Base-by-base conservation (phyloP, 2,888 invertebrate genomes). In the Baronia brevicornis region DNA sequence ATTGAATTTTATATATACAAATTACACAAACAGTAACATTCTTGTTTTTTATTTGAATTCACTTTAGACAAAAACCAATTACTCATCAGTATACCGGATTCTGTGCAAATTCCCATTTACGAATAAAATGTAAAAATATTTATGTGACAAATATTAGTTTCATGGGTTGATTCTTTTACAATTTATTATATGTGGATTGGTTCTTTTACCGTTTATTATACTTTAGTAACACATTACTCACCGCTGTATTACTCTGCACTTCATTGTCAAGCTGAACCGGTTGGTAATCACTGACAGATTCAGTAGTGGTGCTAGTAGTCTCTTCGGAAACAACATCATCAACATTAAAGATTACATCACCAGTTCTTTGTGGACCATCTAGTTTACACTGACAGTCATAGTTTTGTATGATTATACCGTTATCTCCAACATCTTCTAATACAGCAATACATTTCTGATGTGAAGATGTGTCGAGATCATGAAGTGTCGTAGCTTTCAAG, bases 211-310 rank as follows among this genome's bases (percentile, higher is more conserved):
- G n/a, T n/a, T n/a, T n/a, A 23, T 4, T 5, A 11, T 1, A 23
- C 1, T 6, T 4, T 7, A 12, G 13, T n/a, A 7, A n/a, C 7
- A 3, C 17, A 4, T 5, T 39, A 62, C 75, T 70, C 34, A 82
- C 80, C 34, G 47, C 60, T 38, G 63, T 49, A 33, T 71, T 59
- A 0, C 62, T 50, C 33, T 78, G 66, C 0, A 79, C 68, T 57
- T 82, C 80, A 60, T 77, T 82, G 34, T 69, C 71, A 8, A 79
- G 60, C 33, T 66, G 60, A 0, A 80, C 50, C 0, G 74, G 70
- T 32, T 41, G 47, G 26, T 60, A 52, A 2, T 45, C 50, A 25
- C 44, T 27, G 1, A 38, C 33, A 3, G 46, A 24, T 26, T 63
- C 63, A 1, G 44, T 38, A 15, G 35, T 43, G 7, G 46, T 32